Base-by-base conservation (phyloP, 2,113 vertebrate genomes). In the Hirundichthys speculiger region DNA sequence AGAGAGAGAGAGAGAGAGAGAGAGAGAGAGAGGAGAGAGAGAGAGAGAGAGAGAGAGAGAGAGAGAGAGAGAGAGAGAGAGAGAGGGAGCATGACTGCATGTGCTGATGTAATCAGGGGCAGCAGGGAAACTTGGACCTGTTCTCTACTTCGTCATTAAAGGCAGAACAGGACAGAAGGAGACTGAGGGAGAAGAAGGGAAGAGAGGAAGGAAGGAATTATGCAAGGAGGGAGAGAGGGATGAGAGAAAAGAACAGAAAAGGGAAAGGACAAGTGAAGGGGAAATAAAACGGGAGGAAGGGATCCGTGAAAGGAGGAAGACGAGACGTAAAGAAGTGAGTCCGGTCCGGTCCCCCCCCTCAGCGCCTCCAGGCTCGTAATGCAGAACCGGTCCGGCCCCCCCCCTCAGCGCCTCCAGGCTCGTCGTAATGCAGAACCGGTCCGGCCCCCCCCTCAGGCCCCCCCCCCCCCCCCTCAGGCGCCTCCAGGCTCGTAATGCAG, bases 71-170 rank as follows among this genome's bases (percentile, higher is more conserved):
- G 30, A 34, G 30, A 34, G 64, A 69, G 78, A 42, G 72, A 55
- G 43, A 42, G 54, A 66, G 74, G 50, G 65, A 62, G 60, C 50
- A 79, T 66, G 83, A 82, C 73, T 90, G 74, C 79, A 83, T 90
- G 88, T 85, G 87, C 79, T 92, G 90, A 91, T 91, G 90, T 88
- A 87, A 92, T 91, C 87, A 88, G 48, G 52, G 74, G 46, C 84
- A 80, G 82, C 61, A 54, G 74, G 90, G 84, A 91, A 88, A 87
- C 56, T 90, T 91, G 85, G 86, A 85, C 40, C 64, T 82, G 86
- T 81, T 83, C 73, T 73, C 42, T 21, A 46, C 70, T 80, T 69
- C 57, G 57, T 85, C 68, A 77, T 83, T 70, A 76, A 25, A 57
- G 60, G 21, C 51, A 53, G 19, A 64, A 53, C 22, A 53, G 19